These are phyloP conservation scores for Cricetomys ansorgei DNA, from an alignment of 2,113 vertebrate genomes.

Conservation along the genomic window DNA sequence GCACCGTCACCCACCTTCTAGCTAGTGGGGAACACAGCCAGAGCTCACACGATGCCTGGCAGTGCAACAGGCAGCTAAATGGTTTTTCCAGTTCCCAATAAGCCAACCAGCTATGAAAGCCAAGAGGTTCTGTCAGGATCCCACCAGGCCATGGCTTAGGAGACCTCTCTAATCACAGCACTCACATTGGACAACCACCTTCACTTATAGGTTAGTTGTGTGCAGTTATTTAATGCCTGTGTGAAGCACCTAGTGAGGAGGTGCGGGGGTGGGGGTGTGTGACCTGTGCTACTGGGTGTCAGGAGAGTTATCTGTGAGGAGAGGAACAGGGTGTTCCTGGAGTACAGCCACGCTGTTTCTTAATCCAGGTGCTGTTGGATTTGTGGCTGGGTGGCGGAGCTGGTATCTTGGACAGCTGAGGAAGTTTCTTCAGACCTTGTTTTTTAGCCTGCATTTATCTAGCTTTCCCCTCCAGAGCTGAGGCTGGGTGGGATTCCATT, in stretches of 20 bases:
- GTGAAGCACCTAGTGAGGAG: not conserved
- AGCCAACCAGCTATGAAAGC: not conserved
- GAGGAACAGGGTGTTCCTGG: not conserved
- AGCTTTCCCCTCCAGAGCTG: not conserved
- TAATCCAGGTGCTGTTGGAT: not conserved
- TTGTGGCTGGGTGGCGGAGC: too few species aligned
- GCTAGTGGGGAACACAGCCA: not conserved
- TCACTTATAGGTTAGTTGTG: not conserved
- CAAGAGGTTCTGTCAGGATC: not conserved
- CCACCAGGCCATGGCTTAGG: not conserved
- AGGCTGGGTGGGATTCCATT: not conserved
- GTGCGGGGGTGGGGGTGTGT: not conserved
- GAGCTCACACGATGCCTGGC: not conserved
- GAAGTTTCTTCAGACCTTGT: not conserved
- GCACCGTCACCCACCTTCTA: not conserved
- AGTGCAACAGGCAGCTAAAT: not conserved
- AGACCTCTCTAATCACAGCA: not conserved
- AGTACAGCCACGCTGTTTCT: not conserved
- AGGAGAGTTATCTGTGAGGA: not conserved
- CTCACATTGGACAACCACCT: not conserved
- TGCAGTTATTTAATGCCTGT: not conserved
- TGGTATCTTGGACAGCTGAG: not conserved
- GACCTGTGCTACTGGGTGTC: not conserved
- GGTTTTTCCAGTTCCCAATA: not conserved
- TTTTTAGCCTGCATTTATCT: not conserved